These are phyloP conservation scores for Nematostella vectensis DNA, from an alignment of 92 coral and sea anemone genomes.

Conservation along the genomic window DNA sequence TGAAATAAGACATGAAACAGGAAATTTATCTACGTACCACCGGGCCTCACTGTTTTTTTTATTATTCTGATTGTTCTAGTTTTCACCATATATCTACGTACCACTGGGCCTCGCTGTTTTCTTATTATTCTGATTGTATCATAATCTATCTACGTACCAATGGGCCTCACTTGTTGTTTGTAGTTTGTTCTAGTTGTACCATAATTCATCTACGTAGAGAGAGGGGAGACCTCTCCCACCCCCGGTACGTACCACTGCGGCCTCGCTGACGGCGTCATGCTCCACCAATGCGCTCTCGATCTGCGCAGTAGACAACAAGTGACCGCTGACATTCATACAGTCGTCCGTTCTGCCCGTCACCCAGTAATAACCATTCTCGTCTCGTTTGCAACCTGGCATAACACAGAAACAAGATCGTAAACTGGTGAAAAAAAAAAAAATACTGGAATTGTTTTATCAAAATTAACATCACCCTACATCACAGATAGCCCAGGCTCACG, in stretches of 20 bases:
- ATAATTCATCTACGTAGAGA: too few relatives aligned
- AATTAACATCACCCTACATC: background rate
- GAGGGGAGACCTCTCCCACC: background rate
- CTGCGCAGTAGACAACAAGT: slow-evolving; percentile 91
- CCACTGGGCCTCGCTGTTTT: too few relatives aligned
- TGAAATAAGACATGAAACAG: background rate
- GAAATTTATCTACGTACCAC: too few relatives aligned
- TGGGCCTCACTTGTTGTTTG: too few relatives aligned
- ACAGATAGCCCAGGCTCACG: too few relatives aligned
- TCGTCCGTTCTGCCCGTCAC: slow-evolving; percentile 95
- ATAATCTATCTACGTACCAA: too few relatives aligned
- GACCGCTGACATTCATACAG: slow-evolving; percentile 98
- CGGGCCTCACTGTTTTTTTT: too few relatives aligned
- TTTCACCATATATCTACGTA: too few relatives aligned
- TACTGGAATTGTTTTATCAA: slow-evolving; percentile 1
- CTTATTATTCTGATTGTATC: too few relatives aligned
- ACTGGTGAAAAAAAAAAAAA: background rate
- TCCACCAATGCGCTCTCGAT: slow-evolving; percentile 93
- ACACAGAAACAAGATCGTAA: background rate
- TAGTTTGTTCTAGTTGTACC: background rate
- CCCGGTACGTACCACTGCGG: slow-evolving; percentile 83
- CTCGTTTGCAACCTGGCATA: slow-evolving; percentile 69
- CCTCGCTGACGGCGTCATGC: slow-evolving; percentile 86
- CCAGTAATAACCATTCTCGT: slow-evolving; percentile 90
- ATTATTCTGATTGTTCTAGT: too few relatives aligned